phyloP scores from a whole-genome alignment of 2,113 vertebrate genomes.

The Nothoprocta pentlandii region DNA sequence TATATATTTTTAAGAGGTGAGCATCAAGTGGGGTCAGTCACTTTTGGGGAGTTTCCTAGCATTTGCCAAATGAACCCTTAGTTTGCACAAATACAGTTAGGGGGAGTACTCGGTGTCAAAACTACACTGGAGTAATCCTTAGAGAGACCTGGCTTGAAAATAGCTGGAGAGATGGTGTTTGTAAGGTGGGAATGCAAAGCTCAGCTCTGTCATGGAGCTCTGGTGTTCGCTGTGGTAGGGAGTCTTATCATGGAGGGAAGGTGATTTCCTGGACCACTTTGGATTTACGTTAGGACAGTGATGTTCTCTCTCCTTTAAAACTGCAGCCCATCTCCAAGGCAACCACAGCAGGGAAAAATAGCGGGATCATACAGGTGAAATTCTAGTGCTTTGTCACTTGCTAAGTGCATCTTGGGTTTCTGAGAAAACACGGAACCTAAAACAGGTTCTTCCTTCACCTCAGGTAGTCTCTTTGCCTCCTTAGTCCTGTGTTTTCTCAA shows the following conservation, averaged over 20 bases:
- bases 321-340: neutral
- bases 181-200: neutral
- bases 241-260: neutral
- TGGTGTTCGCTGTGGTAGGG: neutral
- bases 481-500: neutral
- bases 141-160: constrained; percentile 8
- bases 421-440: neutral
- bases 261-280: accelerated
- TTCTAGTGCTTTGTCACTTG: neutral
- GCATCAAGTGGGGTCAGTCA: neutral
- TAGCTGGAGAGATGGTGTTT: neutral
- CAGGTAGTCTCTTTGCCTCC: neutral
- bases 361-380: neutral
- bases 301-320: neutral
- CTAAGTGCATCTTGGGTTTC: neutral
- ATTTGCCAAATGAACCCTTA: constrained; percentile 62
- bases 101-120: neutral
- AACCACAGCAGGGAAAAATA: neutral
- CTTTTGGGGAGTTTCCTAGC: constrained; percentile 2
- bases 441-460: neutral
- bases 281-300: accelerated
- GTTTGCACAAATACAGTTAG: constrained; percentile 47
- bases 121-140: neutral
- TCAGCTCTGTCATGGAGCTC: neutral
- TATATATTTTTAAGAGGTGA: constrained; percentile 52